These are phyloP conservation scores for Ennomos quercinarius DNA, from an alignment of 2,888 invertebrate genomes.

Conservation along the genomic window DNA sequence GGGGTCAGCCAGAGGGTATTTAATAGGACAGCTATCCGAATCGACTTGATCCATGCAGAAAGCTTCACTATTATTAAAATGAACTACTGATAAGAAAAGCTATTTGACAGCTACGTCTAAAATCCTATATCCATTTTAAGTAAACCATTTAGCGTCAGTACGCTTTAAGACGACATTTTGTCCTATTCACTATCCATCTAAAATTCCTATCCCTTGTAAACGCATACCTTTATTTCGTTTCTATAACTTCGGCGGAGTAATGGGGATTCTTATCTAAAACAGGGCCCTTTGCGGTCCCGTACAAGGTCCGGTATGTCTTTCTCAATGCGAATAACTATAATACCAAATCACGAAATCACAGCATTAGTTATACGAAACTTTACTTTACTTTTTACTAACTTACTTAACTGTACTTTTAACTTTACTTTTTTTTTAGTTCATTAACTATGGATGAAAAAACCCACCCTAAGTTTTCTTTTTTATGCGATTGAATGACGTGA, in stretches of 20 bases:
- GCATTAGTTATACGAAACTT: neutral
- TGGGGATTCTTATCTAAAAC: constrained; percentile 62
- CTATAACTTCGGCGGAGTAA: constrained; percentile 51
- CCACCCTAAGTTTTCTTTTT: no score
- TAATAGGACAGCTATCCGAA: neutral
- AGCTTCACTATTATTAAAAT: no score
- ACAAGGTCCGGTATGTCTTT: constrained; percentile 64
- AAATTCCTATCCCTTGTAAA: constrained; percentile 18
- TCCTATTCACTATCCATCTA: constrained; percentile 19
- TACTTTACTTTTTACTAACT: neutral
- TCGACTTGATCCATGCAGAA: no score
- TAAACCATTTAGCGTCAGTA: neutral
- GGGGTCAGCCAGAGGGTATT: no score
- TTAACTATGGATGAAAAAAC: no score
- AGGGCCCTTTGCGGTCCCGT: constrained; percentile 66
- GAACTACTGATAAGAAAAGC: no score
- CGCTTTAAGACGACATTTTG: constrained; percentile 41
- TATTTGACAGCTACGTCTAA: no score
- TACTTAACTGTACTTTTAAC: no score
- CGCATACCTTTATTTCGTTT: constrained; percentile 24
- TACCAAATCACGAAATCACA: constrained; percentile 21
- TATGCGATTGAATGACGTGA: no score
- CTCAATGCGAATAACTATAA: constrained; percentile 57
- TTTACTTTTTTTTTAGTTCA: no score
- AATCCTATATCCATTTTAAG: neutral